A percentile compares a stretch with the other conserved stretches of the same genome.
These are phyloP conservation scores for Idaea straminata DNA, from an alignment of 2,888 invertebrate genomes.

Conservation along the genomic window DNA sequence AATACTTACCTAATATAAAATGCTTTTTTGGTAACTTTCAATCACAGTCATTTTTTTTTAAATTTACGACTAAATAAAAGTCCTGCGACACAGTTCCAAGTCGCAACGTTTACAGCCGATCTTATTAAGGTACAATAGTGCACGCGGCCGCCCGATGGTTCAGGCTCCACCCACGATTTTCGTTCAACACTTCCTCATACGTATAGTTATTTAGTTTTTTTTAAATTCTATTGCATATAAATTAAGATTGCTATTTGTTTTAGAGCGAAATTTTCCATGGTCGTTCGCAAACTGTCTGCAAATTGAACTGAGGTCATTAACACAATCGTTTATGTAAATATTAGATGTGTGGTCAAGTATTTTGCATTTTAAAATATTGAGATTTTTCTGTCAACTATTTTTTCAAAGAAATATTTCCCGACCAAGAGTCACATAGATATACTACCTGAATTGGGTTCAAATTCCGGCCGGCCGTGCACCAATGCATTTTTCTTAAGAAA, in stretches of 20 bases:
- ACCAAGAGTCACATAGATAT: too few species aligned
- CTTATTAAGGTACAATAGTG: constrained; percentile 46
- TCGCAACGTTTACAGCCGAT: constrained; percentile 33
- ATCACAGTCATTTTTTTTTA: too few species aligned
- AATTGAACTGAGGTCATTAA: constrained; percentile 15
- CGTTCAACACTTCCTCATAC: constrained; percentile 61
- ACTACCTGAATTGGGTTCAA: too few species aligned
- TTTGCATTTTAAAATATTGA: too few species aligned
- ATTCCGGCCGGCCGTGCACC: too few species aligned
- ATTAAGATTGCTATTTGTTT: constrained; percentile 14
- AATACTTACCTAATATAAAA: too few species aligned
- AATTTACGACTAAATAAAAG: neutral
- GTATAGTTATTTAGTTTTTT: constrained; percentile 25
- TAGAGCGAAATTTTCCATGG: constrained; percentile 15
- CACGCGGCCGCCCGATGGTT: constrained; percentile 47
- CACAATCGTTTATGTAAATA: constrained; percentile 17
- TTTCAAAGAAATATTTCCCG: neutral
- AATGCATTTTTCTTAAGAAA: too few species aligned
- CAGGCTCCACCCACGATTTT: constrained; percentile 59
- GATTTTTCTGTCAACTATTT: neutral
- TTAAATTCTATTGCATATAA: constrained; percentile 14
- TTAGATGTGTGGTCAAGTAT: too few species aligned
- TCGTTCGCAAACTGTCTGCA: constrained; percentile 7
- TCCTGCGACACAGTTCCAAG: neutral
- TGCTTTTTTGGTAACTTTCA: too few species aligned